Percentiles rank a stretch among this genome's conserved stretches.
Conservation (phyloP, 2,888 invertebrate genomes). For the Lampropteryx suffumata region DNA sequence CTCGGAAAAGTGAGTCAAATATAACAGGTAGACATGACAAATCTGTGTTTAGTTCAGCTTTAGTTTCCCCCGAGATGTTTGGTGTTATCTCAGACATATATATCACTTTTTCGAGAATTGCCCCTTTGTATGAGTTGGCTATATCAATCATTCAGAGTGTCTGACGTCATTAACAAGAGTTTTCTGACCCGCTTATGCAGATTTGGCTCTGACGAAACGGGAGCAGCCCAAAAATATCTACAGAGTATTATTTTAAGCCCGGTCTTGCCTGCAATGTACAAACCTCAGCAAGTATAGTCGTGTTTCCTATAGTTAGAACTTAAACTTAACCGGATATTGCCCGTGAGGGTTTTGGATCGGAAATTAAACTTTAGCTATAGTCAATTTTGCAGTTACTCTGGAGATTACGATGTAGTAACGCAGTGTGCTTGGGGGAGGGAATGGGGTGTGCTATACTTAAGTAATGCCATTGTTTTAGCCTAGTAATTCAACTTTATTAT, state of each 20-base stretch:
- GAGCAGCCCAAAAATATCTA: background rate
- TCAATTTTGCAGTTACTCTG: slow-evolving; percentile 34
- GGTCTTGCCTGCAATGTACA: slow-evolving; percentile 54
- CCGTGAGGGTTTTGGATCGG: slow-evolving; percentile 21
- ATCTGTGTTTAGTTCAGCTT: too few species aligned
- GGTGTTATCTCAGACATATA: too few species aligned
- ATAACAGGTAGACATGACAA: too few species aligned
- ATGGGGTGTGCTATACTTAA: slow-evolving; percentile 43
- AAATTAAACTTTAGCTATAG: slow-evolving; percentile 30
- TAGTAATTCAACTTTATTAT: slow-evolving; percentile 40
- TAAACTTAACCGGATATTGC: slow-evolving; percentile 41
- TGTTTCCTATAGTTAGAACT: slow-evolving; percentile 44
- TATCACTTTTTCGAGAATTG: too few species aligned
- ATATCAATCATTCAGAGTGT: background rate
- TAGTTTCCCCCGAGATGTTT: too few species aligned
- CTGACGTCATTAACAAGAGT: background rate
- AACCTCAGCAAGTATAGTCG: slow-evolving; percentile 38
- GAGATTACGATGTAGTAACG: slow-evolving; percentile 42
- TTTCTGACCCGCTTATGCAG: background rate
- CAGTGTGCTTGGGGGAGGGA: slow-evolving; percentile 47
- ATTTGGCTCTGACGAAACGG: background rate
- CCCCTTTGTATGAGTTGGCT: background rate
- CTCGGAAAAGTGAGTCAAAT: too few species aligned
- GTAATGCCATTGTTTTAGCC: slow-evolving; percentile 54
- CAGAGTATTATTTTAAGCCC: slow-evolving; percentile 38